Base-by-base conservation (phyloP, 1,140 invertebrate genomes). In the Batillaria attramentaria region DNA sequence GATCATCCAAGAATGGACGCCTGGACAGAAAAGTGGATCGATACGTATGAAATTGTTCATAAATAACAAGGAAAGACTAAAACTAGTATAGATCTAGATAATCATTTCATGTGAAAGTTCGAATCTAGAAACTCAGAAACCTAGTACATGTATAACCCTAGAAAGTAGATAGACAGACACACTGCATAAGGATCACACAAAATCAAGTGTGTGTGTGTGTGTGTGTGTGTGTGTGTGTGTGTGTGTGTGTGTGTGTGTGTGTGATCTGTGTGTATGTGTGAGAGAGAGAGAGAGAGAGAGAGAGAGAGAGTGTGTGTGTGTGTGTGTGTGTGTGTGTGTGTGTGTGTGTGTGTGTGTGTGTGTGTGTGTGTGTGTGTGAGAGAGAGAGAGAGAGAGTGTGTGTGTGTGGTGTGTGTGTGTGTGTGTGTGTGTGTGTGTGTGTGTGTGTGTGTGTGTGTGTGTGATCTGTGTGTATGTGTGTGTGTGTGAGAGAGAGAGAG, bases 11-110 rank as follows among this genome's bases (percentile, higher is more conserved):
- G 31, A 57, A 72, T 70, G 77, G 79, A n/a, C 37, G 37, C 28
- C 79, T 83, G 76, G 1, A 77, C 69, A 50, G 24, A 4, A n/a
- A 33, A 39, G 5, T 1, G 2, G 18, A 57, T 39, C 31, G 66
- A 35, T n/a, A 37, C 24, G 18, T 41, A 46, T 10, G 20, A 43
- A 68, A 68, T 33, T 37, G 46, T 50, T 24, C 46, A 50, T 50
- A 24, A 13, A 50, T 50, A 13, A 13, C 13, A 50, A 50, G 46
- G 57, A 10, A n/a, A n/a, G n/a, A n/a, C n/a, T n/a, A n/a, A n/a
- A n/a, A n/a, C n/a, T n/a, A n/a, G n/a, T n/a, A n/a, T n/a, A n/a
- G n/a, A n/a, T n/a, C n/a, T n/a, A n/a, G n/a, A n/a, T n/a, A n/a
- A n/a, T n/a, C n/a, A n/a, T n/a, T n/a, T n/a, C n/a, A n/a, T n/a